Evolutionary conservation across 37 sponge, comb jelly and placozoan species (phyloP).

Genomic region (Hexactinellida sp.): DNA sequence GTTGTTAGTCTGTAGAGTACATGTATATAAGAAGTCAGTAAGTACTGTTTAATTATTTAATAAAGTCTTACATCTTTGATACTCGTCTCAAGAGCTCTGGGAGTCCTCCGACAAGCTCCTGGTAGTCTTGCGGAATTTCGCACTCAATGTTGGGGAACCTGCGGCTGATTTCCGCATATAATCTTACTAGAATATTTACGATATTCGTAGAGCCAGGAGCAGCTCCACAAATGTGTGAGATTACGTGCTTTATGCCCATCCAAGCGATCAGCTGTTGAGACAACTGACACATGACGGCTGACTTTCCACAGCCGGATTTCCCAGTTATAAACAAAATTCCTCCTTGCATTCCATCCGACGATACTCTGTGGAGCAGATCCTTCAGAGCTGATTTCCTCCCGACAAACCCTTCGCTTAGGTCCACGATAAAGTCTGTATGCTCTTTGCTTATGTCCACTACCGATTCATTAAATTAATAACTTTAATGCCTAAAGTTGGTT

Average conservation of each 20-base stretch:
- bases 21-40: background rate
- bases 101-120: constrained; percentile 45
- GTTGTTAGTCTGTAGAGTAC: background rate
- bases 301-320: constrained; percentile 79
- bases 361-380: constrained; percentile 14
- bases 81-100: constrained; percentile 36
- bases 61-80: background rate
- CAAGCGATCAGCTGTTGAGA: constrained; percentile 33
- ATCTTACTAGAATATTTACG: constrained; percentile 39
- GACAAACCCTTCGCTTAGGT: constrained; percentile 32
- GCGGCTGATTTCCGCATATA: constrained; percentile 59
- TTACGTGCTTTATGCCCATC: constrained; percentile 14
- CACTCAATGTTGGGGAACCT: constrained; percentile 31
- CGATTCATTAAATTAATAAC: background rate
- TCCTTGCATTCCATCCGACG: constrained; percentile 13
- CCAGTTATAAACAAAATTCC: constrained; percentile 39
- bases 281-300: constrained; percentile 74
- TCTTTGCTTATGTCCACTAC: constrained; percentile 23
- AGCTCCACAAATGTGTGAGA: constrained; percentile 75
- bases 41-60: background rate
- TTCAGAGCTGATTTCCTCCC: constrained; percentile 43
- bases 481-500: background rate
- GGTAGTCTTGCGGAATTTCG: constrained; percentile 51
- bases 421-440: constrained; percentile 51
- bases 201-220: constrained; percentile 65